Base-by-base conservation (phyloP, 2,888 invertebrate genomes). In the Caenorhabditis sp. region DNA sequence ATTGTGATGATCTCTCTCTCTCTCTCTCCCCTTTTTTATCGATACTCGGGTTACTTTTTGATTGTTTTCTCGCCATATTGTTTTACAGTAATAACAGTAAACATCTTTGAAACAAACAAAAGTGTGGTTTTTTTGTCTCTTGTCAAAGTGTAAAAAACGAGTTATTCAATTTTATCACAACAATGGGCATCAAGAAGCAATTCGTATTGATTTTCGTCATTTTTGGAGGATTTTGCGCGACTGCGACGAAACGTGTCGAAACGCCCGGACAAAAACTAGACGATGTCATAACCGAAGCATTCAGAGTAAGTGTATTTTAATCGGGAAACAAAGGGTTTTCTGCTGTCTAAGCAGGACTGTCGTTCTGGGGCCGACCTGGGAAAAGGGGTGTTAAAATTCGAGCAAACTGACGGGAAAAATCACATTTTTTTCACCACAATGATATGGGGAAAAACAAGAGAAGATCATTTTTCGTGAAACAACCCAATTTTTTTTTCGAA, bases 261-360 rank as follows among this genome's bases (percentile, higher is more conserved):
- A 55, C 24, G 3, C 58, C 73, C 0, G 68, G 58, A 19, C 58
- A 73, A 19, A 26, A 65, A 55, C 62, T 73, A 36, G 73, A 73
- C 62, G 65, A 65, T 19, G 65, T 73, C 21, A 73, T 73, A 10
- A 60, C 50, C 1, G 23, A 23, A 12, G 73, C 58, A 37, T 73
- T 73, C 31, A 68, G 65, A 59, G 73, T 73, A 23, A 21, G 57
- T 65, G 21, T 10, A 17, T 23, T n/a, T 26, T 14, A 21, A 54
- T 23, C n/a, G 1, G 23, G 60, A 49, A 24, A 4, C n/a, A n/a
- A n/a, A n/a, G n/a, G n/a, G n/a, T n/a, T n/a, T n/a, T n/a, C n/a
- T n/a, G n/a, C n/a, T n/a, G n/a, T n/a, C n/a, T n/a, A n/a, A n/a
- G n/a, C n/a, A n/a, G n/a, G n/a, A n/a, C n/a, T n/a, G n/a, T n/a